Evolutionary conservation across 2,888 invertebrate genomes (phyloP).

Genomic region (Sminthurides aquaticus): DNA sequence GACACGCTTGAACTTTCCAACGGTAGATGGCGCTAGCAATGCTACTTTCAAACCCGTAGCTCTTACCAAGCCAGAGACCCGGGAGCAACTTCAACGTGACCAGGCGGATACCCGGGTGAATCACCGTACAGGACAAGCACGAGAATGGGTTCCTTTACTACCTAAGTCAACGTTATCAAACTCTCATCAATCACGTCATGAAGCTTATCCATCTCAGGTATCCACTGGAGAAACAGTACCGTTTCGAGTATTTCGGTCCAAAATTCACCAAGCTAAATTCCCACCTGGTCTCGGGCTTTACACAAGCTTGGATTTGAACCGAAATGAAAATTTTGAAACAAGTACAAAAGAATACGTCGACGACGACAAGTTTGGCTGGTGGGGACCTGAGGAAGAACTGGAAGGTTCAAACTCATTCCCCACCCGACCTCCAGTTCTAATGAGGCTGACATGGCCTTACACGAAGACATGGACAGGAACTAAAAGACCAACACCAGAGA

Average conservation of each 20-base stretch:
- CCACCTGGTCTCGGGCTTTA: not conserved
- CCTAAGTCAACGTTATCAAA: not conserved
- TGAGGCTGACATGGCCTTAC: slow-evolving; percentile 15
- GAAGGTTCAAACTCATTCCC: slow-evolving; percentile 3
- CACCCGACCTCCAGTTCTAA: slow-evolving; percentile 5
- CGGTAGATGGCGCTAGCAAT: too few species aligned
- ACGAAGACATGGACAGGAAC: not conserved
- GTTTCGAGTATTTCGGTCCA: not conserved
- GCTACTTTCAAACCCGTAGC: too few species aligned
- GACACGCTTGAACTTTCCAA: too few species aligned
- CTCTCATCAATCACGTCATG: not conserved
- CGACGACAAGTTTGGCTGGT: not conserved
- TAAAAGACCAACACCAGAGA: not conserved
- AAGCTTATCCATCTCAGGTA: not conserved
- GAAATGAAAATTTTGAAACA: not conserved
- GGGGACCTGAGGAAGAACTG: slow-evolving; percentile 8
- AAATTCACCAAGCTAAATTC: not conserved
- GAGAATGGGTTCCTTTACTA: not conserved
- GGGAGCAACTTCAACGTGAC: too few species aligned
- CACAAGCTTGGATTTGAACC: not conserved
- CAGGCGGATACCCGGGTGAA: too few species aligned
- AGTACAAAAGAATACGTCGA: slow-evolving; percentile 5
- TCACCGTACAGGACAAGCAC: too few species aligned
- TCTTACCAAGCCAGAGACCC: too few species aligned
- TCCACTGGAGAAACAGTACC: not conserved